These are phyloP conservation scores for Emydocephalus ijimae DNA, from an alignment of 2,113 vertebrate species.

Conservation along the genomic window DNA sequence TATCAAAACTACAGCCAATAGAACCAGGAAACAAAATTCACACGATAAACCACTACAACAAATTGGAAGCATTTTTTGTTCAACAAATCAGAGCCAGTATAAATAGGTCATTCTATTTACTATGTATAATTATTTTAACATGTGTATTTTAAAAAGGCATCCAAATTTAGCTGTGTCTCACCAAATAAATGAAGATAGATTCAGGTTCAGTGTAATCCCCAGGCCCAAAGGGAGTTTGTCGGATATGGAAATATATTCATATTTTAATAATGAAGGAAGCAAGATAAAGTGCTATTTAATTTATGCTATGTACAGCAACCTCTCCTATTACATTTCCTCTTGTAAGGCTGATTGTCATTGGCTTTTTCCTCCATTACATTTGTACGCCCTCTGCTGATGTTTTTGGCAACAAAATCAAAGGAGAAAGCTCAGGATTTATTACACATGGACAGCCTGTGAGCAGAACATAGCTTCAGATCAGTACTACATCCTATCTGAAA, in stretches of 20 bases:
- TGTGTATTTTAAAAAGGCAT: neutral
- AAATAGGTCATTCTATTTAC: neutral
- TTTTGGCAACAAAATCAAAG: neutral
- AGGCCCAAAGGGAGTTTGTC: neutral
- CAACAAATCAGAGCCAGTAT: neutral
- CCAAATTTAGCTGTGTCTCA: neutral
- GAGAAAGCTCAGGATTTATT: neutral
- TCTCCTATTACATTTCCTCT: neutral
- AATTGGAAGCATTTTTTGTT: neutral
- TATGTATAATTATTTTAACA: neutral
- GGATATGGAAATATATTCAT: neutral
- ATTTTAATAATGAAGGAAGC: neutral
- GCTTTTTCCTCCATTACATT: conserved; percentile 8
- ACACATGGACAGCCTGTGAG: neutral
- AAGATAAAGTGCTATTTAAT: neutral
- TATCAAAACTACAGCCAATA: neutral
- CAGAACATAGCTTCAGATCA: neutral
- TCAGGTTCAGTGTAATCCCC: neutral
- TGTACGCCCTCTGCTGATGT: conserved; percentile 20
- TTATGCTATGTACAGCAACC: neutral
- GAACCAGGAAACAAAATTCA: neutral
- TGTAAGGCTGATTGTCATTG: neutral
- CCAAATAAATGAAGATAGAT: neutral
- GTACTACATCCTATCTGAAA: neutral
- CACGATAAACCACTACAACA: neutral